Evolutionary conservation across 1,140 invertebrate genomes (phyloP).

Genomic region (Diprion similis): DNA sequence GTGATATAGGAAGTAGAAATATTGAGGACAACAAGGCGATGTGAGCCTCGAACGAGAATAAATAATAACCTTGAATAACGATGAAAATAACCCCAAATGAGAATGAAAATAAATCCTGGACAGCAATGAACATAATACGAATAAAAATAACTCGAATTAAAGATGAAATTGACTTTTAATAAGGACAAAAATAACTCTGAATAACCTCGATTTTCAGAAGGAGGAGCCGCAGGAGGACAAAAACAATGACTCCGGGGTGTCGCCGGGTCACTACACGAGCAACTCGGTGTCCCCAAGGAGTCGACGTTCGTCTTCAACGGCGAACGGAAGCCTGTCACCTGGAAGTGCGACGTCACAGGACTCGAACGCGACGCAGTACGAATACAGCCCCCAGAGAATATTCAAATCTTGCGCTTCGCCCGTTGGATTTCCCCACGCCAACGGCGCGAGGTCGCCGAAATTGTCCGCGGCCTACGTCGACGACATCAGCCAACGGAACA

Average conservation of each 20-base stretch:
- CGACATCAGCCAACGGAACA: neutral
- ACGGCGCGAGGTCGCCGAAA: neutral
- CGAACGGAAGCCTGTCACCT: conserved; percentile 37
- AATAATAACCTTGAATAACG: too few relatives aligned
- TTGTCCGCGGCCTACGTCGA: neutral
- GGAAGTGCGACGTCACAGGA: conserved; percentile 32
- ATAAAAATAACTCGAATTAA: too few relatives aligned
- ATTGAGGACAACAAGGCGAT: too few relatives aligned
- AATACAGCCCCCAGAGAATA: conserved; percentile 29
- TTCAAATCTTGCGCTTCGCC: conserved; percentile 30
- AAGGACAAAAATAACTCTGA: too few relatives aligned
- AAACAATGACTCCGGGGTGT: conserved; percentile 42
- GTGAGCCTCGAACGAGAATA: too few relatives aligned
- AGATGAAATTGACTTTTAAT: too few relatives aligned
- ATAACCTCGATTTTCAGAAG: conserved; percentile 30
- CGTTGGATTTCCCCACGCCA: conserved; percentile 2
- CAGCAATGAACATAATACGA: too few relatives aligned
- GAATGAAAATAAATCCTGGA: too few relatives aligned
- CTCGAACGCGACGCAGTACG: conserved; percentile 25
- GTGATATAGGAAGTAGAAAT: too few relatives aligned
- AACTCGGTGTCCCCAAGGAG: conserved; percentile 38
- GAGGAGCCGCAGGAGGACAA: conserved; percentile 34
- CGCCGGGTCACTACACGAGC: conserved; percentile 39
- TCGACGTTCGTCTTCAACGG: conserved; percentile 30
- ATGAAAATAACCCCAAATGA: too few relatives aligned